A percentile compares a stretch with the other conserved stretches of the same genome.
Conservation (phyloP, 2,888 invertebrate genomes). For the Patella ulyssiponensis region DNA sequence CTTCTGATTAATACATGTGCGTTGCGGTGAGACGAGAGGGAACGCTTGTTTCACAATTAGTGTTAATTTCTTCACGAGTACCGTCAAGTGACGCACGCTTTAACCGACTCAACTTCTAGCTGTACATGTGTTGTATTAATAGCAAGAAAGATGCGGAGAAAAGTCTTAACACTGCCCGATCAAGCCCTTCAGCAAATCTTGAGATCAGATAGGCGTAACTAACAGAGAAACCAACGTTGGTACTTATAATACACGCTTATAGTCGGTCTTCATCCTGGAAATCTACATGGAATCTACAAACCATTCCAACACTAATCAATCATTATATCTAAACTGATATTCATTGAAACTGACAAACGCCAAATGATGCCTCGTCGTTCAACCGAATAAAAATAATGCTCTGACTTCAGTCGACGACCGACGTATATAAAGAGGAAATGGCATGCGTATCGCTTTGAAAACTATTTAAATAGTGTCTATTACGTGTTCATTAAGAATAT, state of each 20-base stretch:
- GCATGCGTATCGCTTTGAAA: too few species aligned
- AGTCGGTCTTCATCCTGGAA: neutral
- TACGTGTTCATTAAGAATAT: too few species aligned
- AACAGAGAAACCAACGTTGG: conserved; percentile 11
- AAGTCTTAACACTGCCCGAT: neutral
- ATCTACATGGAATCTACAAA: neutral
- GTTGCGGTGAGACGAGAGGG: conserved; percentile 11
- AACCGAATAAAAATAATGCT: neutral
- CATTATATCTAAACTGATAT: neutral
- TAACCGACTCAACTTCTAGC: neutral
- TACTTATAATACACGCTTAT: conserved; percentile 3
- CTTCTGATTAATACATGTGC: conserved; percentile 8
- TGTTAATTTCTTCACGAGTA: conserved; percentile 14
- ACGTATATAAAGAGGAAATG: too few species aligned
- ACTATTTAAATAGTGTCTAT: too few species aligned
- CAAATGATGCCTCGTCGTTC: neutral
- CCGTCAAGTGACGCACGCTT: conserved; percentile 18
- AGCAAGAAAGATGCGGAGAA: neutral
- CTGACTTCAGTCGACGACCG: too few species aligned
- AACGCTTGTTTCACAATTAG: conserved; percentile 23
- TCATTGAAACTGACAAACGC: neutral
- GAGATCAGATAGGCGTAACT: conserved; percentile 14
- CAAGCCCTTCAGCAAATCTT: neutral
- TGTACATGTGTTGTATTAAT: neutral
- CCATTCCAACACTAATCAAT: conserved; percentile 1